These are phyloP conservation scores for Dexiosoma caninum DNA, from an alignment of 2,888 invertebrate species.

Conservation along the genomic window DNA sequence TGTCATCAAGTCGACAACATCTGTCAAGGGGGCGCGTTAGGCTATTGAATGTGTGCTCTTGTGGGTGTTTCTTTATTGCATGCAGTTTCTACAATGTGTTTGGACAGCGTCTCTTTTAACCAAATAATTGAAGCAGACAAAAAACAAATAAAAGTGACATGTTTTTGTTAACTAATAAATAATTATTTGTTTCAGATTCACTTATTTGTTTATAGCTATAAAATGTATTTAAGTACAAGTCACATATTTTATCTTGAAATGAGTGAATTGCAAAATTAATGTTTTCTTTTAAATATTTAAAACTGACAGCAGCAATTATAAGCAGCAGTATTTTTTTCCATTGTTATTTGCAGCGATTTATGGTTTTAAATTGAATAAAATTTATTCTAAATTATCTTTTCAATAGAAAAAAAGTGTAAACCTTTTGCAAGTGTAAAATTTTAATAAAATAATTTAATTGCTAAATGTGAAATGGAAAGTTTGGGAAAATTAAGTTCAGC, in stretches of 20 bases:
- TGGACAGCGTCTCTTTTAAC: not conserved
- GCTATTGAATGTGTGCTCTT: no score
- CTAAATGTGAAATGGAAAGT: not conserved
- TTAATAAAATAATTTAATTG: not conserved
- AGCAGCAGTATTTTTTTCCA: not conserved
- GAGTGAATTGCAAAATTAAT: no score
- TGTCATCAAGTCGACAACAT: conserved; percentile 39
- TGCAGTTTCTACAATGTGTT: not conserved
- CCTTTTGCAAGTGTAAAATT: not conserved
- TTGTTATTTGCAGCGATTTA: no score
- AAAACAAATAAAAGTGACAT: not conserved
- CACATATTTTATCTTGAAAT: no score
- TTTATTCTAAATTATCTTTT: no score
- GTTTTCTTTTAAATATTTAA: no score
- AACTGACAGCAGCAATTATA: not conserved
- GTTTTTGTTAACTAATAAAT: conserved; percentile 16
- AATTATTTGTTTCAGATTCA: not conserved
- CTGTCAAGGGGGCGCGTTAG: conserved; percentile 31
- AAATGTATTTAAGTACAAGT: no score
- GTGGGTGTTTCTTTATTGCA: not conserved
- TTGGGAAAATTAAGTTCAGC: not conserved
- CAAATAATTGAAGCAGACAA: not conserved
- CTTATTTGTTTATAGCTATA: not conserved
- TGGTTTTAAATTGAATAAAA: no score
- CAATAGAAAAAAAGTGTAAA: no score